Percentiles rank a stretch among this genome's conserved stretches.
phyloP scores from a whole-genome alignment of 2,797 vertebrate species.

The Oreonectes daqikongensis region DNA sequence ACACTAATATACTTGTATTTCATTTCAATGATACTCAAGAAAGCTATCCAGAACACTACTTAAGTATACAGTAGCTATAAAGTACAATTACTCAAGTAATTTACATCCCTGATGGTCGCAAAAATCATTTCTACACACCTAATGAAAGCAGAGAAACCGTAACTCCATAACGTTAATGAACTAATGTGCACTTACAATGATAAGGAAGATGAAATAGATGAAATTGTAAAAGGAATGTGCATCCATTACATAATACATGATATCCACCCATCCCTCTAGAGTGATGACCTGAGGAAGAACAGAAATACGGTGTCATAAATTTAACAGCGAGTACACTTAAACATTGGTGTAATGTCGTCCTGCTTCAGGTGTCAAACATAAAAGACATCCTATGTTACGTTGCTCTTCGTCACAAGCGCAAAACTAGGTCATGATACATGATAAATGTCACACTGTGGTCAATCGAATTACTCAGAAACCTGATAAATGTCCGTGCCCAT shows the following conservation, averaged over 20 bases:
- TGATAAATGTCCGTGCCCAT: constrained; percentile 25
- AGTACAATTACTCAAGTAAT: constrained; percentile 6
- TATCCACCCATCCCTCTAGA: constrained; percentile 98
- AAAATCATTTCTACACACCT: background rate
- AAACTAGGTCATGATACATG: constrained; percentile 35
- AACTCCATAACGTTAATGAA: background rate
- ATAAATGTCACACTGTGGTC: constrained; percentile 28
- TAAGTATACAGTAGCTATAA: background rate
- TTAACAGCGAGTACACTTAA: background rate
- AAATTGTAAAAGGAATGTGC: constrained; percentile 91
- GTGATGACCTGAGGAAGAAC: constrained; percentile 87
- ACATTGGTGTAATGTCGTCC: too few relatives aligned
- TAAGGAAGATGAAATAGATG: constrained; percentile 83
- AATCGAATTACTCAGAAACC: constrained; percentile 43
- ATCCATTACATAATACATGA: constrained; percentile 99
- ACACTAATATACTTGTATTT: too few relatives aligned
- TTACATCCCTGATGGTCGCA: constrained; percentile 19
- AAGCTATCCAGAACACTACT: background rate
- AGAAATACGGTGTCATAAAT: constrained; percentile 35
- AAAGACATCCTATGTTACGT: constrained; percentile 1
- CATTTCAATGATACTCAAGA: background rate
- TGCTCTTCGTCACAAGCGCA: background rate
- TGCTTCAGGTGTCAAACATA: background rate
- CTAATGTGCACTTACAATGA: constrained; percentile 72
- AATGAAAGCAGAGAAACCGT: constrained; percentile 17